Conservation (phyloP, 2,888 invertebrate genomes). For the Amiota communis region DNA sequence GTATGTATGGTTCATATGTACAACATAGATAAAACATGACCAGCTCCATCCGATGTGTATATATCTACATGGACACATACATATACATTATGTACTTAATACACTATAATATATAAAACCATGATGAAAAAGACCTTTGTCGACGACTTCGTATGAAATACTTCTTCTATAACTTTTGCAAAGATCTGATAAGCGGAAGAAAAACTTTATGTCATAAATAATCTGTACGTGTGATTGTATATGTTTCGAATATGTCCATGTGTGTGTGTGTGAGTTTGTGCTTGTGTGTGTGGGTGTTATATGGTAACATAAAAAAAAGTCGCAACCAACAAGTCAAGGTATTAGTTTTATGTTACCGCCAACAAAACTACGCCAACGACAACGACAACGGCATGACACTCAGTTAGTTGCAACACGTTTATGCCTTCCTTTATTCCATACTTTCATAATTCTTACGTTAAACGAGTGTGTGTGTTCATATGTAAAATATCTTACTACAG, state of each 20-base stretch:
- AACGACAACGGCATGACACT: conserved; percentile 1
- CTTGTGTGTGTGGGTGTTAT: too few relatives aligned
- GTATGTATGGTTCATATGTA: too few relatives aligned
- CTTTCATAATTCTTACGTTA: too few relatives aligned
- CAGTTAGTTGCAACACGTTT: background rate
- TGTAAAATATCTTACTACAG: background rate
- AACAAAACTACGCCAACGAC: background rate
- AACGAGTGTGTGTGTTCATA: background rate
- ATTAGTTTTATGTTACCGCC: conserved; percentile 14
- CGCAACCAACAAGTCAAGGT: conserved; percentile 9
- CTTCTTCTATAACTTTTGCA: conserved; percentile 30
- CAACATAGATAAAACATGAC: too few relatives aligned
- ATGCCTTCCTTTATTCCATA: too few relatives aligned
- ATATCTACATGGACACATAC: too few relatives aligned
- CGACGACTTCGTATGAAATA: conserved; percentile 14
- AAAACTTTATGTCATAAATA: conserved; percentile 53
- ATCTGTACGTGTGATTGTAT: conserved; percentile 36
- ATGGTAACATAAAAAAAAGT: conserved; percentile 14
- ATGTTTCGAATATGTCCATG: background rate
- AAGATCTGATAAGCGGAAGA: conserved; percentile 54
- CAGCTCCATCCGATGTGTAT: too few relatives aligned
- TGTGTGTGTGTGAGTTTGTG: background rate
- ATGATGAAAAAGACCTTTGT: background rate
- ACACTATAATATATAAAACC: too few relatives aligned
- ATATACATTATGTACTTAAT: too few relatives aligned